Evolutionary conservation across 2,113 vertebrate species (phyloP).

Genomic region (Periophthalmus modestus): DNA sequence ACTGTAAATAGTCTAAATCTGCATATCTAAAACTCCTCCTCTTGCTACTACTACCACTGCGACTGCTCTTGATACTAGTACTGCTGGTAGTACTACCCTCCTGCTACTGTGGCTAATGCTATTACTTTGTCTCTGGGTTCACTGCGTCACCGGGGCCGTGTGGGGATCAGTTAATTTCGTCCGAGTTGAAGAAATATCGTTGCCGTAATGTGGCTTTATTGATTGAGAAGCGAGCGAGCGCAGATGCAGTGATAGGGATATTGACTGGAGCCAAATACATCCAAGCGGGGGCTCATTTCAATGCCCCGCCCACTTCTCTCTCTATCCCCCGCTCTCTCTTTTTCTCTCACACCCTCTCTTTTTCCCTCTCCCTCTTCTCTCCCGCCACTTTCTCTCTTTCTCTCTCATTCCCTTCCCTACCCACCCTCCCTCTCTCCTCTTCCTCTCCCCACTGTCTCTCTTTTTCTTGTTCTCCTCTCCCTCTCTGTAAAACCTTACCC

Average conservation of each 20-base stretch:
- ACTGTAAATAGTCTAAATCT: too few relatives aligned
- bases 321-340: neutral
- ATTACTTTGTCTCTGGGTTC: neutral
- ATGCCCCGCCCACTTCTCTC: slow-evolving; percentile 9
- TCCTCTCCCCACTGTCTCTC: too few relatives aligned
- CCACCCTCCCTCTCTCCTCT: too few relatives aligned
- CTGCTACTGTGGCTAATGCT: neutral
- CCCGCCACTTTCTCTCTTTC: neutral
- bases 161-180: neutral
- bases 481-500: too few relatives aligned
- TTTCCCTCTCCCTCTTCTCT: neutral
- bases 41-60: neutral
- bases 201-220: slow-evolving; percentile 1
- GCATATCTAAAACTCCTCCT: neutral
- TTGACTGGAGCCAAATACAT: slow-evolving; percentile 51
- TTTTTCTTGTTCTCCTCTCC: neutral
- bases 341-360: neutral
- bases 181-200: slow-evolving; percentile 3
- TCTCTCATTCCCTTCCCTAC: too few relatives aligned
- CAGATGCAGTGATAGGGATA: slow-evolving; percentile 26
- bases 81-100: neutral
- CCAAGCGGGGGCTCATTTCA: slow-evolving; percentile 44
- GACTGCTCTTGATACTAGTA: neutral
- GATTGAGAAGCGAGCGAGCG: neutral
- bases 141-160: neutral